Conservation (phyloP, 2,113 vertebrate genomes). For the Mormoops blainvillei region DNA sequence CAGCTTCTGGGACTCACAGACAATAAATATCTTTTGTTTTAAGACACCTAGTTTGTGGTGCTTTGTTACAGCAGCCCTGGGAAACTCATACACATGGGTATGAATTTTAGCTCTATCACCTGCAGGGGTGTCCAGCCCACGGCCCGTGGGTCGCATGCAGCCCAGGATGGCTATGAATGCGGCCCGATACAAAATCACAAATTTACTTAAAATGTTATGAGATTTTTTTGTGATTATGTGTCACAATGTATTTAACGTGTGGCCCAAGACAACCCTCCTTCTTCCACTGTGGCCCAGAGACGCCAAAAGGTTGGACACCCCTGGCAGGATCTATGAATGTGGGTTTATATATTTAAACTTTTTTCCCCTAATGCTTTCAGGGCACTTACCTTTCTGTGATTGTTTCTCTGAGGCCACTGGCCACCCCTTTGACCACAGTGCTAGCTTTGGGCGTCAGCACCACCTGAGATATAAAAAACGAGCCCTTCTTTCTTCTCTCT, state of each 20-base stretch:
- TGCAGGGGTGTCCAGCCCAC: no score
- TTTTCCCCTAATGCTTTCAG: background rate
- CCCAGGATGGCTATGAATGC: no score
- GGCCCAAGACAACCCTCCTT: no score
- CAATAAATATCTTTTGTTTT: background rate
- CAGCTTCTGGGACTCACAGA: background rate
- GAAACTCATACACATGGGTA: background rate
- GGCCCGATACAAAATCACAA: no score
- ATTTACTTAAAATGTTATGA: no score
- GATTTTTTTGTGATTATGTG: no score
- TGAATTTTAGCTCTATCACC: background rate
- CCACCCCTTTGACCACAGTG: slow-evolving; percentile 96
- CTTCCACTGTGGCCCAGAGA: no score
- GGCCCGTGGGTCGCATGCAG: no score
- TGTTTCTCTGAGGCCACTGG: slow-evolving; percentile 96
- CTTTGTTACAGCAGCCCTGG: background rate
- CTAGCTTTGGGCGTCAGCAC: slow-evolving; percentile 98
- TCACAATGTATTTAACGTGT: no score
- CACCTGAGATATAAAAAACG: slow-evolving; percentile 98
- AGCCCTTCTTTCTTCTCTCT: slow-evolving; percentile 95
- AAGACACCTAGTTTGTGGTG: background rate
- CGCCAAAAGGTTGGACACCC: no score
- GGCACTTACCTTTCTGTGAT: slow-evolving; percentile 93
- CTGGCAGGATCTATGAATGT: background rate
- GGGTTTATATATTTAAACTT: background rate